Evolutionary conservation across 1,140 invertebrate genomes (phyloP).

Genomic region (Drosophila oshimai): DNA sequence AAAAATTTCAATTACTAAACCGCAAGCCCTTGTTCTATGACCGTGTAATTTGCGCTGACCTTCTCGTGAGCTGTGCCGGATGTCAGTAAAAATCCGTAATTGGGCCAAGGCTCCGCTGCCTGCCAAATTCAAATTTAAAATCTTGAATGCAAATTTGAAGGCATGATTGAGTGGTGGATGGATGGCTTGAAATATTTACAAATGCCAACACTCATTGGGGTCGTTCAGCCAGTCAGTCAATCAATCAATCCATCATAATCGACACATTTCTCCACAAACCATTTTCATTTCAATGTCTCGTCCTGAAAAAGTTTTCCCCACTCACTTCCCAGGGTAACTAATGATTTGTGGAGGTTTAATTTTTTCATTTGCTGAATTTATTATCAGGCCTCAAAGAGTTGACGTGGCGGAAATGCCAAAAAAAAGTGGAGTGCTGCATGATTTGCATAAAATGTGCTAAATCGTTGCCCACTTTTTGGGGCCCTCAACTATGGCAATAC

Average conservation of each 20-base stretch:
- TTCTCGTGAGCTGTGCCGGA: conserved; percentile 47
- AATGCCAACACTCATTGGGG: conserved; percentile 56
- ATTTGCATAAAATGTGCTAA: conserved; percentile 66
- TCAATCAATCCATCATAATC: conserved; percentile 19
- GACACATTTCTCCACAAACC: conserved; percentile 21
- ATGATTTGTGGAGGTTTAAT: conserved; percentile 27
- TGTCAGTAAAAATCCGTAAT: conserved; percentile 57
- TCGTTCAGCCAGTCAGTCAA: conserved; percentile 49
- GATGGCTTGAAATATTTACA: conserved; percentile 57
- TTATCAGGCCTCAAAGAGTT: conserved; percentile 50
- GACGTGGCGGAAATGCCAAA: conserved; percentile 58
- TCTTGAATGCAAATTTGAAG: conserved; percentile 53
- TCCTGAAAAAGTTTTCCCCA: conserved; percentile 6
- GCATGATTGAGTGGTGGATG: conserved; percentile 2
- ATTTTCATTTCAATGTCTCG: conserved; percentile 45
- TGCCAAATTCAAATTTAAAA: conserved; percentile 32
- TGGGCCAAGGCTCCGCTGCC: conserved; percentile 24
- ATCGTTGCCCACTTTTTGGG: conserved; percentile 10
- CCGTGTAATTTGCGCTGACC: conserved; percentile 64
- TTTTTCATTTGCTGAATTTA: conserved; percentile 47
- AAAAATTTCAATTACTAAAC: conserved; percentile 67
- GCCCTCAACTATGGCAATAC: not conserved
- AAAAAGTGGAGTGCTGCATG: conserved; percentile 35
- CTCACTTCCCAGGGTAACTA: conserved; percentile 33
- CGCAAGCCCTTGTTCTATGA: conserved; percentile 32